A percentile compares a stretch with the other conserved stretches of the same genome.
Conservation (phyloP, 1,140 invertebrate species). For the Solenopsis fugax region DNA sequence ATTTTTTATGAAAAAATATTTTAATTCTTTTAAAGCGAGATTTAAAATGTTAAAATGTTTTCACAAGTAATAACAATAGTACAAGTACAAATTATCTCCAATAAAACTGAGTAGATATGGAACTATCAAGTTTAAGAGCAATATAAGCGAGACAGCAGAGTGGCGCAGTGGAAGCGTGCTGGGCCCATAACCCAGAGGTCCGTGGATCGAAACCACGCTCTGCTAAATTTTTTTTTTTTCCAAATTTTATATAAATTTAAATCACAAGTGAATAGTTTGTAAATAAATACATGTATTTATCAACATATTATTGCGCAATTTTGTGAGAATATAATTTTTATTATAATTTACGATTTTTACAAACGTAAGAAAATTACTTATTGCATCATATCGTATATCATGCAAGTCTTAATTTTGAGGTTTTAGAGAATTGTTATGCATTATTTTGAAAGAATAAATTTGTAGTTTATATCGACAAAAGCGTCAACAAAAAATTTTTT, state of each 20-base stretch:
- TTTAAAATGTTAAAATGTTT: neutral
- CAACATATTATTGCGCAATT: neutral
- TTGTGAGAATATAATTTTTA: neutral
- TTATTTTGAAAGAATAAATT: neutral
- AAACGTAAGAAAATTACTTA: neutral
- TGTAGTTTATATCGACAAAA: neutral
- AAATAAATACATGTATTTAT: neutral
- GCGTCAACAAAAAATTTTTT: neutral
- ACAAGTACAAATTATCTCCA: neutral
- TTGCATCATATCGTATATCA: neutral
- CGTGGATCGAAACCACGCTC: slow-evolving; percentile 98
- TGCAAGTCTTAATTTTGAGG: neutral
- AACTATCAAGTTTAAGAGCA: neutral
- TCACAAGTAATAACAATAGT: neutral
- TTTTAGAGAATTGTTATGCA: neutral
- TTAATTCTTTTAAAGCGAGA: neutral
- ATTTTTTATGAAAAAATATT: neutral
- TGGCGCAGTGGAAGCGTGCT: slow-evolving; percentile 99
- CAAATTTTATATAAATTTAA: neutral
- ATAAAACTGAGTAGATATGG: neutral
- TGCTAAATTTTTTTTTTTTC: slow-evolving; percentile 86
- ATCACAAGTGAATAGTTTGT: neutral
- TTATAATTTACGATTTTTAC: neutral
- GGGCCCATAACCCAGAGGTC: slow-evolving; percentile 99
- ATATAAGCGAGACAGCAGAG: slow-evolving; percentile 89